Evolutionary conservation across 2,888 invertebrate genomes (phyloP).

Genomic region (Nephrotoma flavescens): DNA sequence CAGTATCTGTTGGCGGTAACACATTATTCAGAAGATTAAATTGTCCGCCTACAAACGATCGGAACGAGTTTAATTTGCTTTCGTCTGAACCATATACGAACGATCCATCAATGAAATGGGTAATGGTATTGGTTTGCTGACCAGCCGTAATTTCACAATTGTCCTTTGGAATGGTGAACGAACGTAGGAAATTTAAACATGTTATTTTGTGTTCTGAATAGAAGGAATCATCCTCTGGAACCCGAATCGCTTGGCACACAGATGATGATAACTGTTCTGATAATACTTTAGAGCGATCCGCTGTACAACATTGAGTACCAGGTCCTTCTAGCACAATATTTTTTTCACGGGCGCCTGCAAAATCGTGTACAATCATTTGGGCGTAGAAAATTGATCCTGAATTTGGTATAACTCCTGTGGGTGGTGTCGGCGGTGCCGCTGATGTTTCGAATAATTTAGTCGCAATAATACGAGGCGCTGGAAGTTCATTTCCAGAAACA

Average conservation of each 20-base stretch:
- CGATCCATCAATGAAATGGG: conserved; percentile 52
- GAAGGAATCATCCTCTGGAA: conserved; percentile 39
- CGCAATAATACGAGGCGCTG: conserved; percentile 41
- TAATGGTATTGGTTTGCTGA: conserved; percentile 36
- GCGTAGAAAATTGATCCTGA: conserved; percentile 7
- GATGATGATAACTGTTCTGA: conserved; percentile 36
- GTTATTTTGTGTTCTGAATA: conserved; percentile 34
- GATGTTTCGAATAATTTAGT: not conserved
- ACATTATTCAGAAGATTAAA: conserved; percentile 45
- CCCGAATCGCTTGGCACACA: conserved; percentile 43
- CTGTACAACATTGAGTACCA: conserved; percentile 39
- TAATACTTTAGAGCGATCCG: conserved; percentile 31
- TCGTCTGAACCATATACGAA: conserved; percentile 64
- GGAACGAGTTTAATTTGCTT: conserved; percentile 45
- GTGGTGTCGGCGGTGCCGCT: not conserved
- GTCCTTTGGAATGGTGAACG: conserved; percentile 38
- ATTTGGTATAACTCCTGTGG: conserved; percentile 2
- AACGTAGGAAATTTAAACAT: conserved; percentile 46
- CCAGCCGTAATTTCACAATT: conserved; percentile 42
- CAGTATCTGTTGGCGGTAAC: conserved; percentile 47
- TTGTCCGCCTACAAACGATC: conserved; percentile 53
- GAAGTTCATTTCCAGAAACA: conserved; percentile 48
- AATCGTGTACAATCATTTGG: conserved; percentile 9
- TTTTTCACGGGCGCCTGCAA: not conserved
- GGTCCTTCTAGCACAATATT: not conserved